Evolutionary conservation across 1,140 invertebrate species (phyloP), one percentile per base, ranked within the genome.

Genomic region (Mylabris phalerata): DNA sequence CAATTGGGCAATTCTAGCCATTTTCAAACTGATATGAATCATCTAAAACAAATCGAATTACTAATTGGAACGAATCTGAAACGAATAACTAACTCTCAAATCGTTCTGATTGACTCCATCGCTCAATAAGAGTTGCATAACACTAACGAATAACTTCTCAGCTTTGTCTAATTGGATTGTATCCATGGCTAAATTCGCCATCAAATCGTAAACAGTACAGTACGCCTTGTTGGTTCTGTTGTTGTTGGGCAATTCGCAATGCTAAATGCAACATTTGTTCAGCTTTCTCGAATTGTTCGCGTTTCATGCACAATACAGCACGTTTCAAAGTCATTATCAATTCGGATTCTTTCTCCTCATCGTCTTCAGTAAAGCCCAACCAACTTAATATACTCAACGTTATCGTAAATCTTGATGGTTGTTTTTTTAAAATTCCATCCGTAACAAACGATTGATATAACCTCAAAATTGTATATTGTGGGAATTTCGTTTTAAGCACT

Each of bases 101-200:
- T 92, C 90, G 72, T 90, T 82, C 68, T 89, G 72, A 0, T 76
- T 65, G 38, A 80, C 77, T 9, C 92, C 93, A 61, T 80, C 76
- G 3, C 79, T 68, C 60, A 93, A 75, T 40, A 92, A 75, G 63
- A 87, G 82, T 73, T 89, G 84, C 75, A 94, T 84, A 2, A 95
- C 89, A 48, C 82, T 80, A 9, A 87, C 78, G 77, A 93, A 96
- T 24, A 97, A 73, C 52, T 82, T 82, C 72, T 95, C 88, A 5
- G 93, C 91, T 75, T 93, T 94, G 61, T 82, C 77, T 66, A 85
- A 84, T 58, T 95, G 80, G 45, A 83, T 82, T 48, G 78, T 77
- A 65, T 89, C 80, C 68, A 93, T 84, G 10, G 92, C 91, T 46
- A 95, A 77, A 77, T 96, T 95, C 4, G 92, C 93, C 83, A 98